These are phyloP conservation scores for Uromys caudimaculatus DNA, from an alignment of 2,797 vertebrate genomes.

Conservation along the genomic window DNA sequence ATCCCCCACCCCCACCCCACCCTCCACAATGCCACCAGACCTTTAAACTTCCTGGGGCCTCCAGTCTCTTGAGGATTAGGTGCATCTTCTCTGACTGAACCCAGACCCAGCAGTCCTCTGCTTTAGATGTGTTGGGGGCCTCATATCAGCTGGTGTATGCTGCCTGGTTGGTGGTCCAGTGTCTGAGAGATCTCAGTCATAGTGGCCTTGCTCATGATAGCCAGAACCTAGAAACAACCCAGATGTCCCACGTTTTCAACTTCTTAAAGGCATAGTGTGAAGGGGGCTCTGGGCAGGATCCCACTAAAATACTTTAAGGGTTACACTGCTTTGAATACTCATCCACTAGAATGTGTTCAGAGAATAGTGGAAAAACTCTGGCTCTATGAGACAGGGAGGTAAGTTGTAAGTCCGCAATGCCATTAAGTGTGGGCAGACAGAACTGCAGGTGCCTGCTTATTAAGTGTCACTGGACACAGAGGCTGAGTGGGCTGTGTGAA, in stretches of 20 bases:
- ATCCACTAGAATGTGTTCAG: conserved; percentile 8
- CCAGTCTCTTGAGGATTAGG: no score
- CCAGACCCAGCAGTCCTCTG: no score
- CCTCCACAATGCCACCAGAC: no score
- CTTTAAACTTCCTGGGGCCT: no score
- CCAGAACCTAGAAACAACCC: no score
- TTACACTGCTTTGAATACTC: background rate
- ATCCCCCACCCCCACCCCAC: no score
- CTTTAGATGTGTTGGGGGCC: no score
- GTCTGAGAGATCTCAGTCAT: no score
- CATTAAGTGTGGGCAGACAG: background rate
- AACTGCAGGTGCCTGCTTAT: background rate
- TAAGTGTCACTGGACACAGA: background rate
- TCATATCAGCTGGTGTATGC: no score
- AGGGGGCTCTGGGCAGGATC: background rate
- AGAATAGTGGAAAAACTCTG: background rate
- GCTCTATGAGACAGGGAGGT: background rate
- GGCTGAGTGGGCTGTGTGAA: background rate
- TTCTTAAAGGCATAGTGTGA: conserved; percentile 1
- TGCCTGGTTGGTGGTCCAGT: no score
- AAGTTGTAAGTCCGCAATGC: background rate
- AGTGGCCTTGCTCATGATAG: no score
- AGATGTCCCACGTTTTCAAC: background rate
- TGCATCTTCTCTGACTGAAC: no score
- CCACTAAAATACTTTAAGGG: background rate